Percentiles rank a stretch among this genome's conserved stretches.
Evolutionary conservation across 2,797 vertebrate genomes (phyloP).

Genomic region (Urophycis tenuis): DNA sequence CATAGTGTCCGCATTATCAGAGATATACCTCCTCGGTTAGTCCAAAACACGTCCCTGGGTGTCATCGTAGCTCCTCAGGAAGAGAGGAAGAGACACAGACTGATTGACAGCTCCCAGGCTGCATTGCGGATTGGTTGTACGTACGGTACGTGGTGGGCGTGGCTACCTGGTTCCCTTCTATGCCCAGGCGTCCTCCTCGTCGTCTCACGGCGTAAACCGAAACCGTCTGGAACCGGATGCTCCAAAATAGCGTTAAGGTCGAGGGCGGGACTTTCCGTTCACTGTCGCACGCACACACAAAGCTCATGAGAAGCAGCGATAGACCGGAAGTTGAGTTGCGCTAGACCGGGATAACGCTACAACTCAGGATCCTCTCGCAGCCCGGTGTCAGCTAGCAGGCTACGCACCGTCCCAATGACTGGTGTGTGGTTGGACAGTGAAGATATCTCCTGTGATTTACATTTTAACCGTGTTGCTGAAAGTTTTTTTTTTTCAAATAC

Average conservation of each 20-base stretch:
- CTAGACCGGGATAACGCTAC: not conserved
- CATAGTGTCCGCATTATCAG: not conserved
- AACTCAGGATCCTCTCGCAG: not conserved
- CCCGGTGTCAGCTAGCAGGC: not conserved
- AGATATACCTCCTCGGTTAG: no score
- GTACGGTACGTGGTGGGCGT: not conserved
- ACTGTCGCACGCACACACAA: not conserved
- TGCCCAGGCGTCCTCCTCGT: no score
- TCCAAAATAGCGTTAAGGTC: not conserved
- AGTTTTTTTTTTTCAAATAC: not conserved
- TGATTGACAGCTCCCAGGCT: conserved; percentile 66
- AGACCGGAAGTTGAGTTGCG: not conserved
- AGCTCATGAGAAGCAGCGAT: not conserved
- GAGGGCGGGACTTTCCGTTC: no score
- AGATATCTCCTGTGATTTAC: not conserved
- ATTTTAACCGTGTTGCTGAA: not conserved
- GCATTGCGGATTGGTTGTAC: conserved; percentile 54
- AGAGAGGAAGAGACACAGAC: conserved; percentile 39
- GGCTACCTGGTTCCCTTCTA: no score
- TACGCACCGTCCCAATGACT: not conserved
- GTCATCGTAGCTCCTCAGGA: conserved; percentile 22
- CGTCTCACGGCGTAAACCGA: no score
- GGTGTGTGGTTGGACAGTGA: not conserved
- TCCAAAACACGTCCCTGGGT: not conserved
- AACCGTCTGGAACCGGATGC: not conserved